Base-by-base conservation (phyloP, 2,113 vertebrate species). In the Amblyopsis rosae region DNA sequence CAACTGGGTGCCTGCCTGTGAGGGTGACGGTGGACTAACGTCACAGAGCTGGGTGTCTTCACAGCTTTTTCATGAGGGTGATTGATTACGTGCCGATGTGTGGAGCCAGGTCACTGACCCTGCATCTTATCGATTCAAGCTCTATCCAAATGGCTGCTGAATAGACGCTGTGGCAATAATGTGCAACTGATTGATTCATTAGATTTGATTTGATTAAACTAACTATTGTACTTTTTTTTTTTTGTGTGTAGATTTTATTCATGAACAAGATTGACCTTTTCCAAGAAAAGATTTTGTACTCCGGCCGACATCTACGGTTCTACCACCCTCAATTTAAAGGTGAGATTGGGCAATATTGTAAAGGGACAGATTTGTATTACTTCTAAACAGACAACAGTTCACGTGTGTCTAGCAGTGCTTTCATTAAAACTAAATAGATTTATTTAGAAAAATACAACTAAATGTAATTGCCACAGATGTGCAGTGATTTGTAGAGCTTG, bases 191-290 rank as follows among this genome's bases (percentile, higher is more conserved):
- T 77, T 57, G 59, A 81, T 80, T 74, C 17, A 47, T 63, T 71
- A 76, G 32, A 62, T 72, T 53, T 53, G n/a, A 49, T 66, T 70
- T 3, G 0, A 26, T 26, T 57, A 50, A 71, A 56, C 46, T 12
- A 33, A 26, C 12, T 64, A 0, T 0, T 59, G 51, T 57, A 55
- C 59, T 45, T 1, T 11, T 41, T 11, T 35, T 51, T 72, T 54
- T 61, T 59, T 16, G 50, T 54, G 87, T 89, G 12, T 87, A 93
- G 93, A 93, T 94, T 82, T 91, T 93, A 76, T 94, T 93, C 81
- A 89, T 93, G 90, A 94, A 94, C 81, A 94, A 94, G 88, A 92
- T 93, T 17, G 92, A 94, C 75, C 92, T 94, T 72, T 93, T 94
- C 73, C 92, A 94, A 87, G 89, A 93, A 78, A 93, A 94, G 91